A percentile compares a stretch with the other conserved stretches of the same genome.
Conservation (phyloP, 2,888 invertebrate species). For the Chalcis sispes region DNA sequence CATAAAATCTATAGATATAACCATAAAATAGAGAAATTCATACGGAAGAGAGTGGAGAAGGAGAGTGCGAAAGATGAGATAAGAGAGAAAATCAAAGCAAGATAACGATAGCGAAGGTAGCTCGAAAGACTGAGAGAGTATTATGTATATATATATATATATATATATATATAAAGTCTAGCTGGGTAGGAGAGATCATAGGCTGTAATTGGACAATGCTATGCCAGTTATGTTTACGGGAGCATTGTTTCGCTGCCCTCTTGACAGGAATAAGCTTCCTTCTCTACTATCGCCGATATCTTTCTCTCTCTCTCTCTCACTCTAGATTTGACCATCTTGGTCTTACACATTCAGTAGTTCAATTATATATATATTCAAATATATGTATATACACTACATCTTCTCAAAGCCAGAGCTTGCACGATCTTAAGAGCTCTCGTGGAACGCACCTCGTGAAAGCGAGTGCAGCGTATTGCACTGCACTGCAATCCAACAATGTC, state of each 20-base stretch:
- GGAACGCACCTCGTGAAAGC: background rate
- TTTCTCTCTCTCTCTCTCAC: background rate
- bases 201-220: slow-evolving; percentile 64
- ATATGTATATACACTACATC: background rate
- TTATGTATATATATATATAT: background rate
- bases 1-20: too few species aligned
- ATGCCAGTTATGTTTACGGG: slow-evolving; percentile 65
- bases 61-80: background rate
- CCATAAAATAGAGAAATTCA: too few species aligned
- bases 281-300: slow-evolving; percentile 1
- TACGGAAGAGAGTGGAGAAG: too few species aligned
- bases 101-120: slow-evolving; percentile 32
- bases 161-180: too few species aligned
- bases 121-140: slow-evolving; percentile 14
- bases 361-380: slow-evolving; percentile 3
- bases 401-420: background rate
- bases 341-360: slow-evolving; percentile 16
- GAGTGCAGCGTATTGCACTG: too few species aligned
- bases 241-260: slow-evolving; percentile 58
- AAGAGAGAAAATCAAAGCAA: background rate
- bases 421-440: background rate
- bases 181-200: slow-evolving; percentile 23
- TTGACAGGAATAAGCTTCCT: slow-evolving; percentile 28
- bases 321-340: background rate
- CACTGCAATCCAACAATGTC: too few species aligned